Conservation (phyloP, 1,140 invertebrate genomes). For the Aphis craccivora region DNA sequence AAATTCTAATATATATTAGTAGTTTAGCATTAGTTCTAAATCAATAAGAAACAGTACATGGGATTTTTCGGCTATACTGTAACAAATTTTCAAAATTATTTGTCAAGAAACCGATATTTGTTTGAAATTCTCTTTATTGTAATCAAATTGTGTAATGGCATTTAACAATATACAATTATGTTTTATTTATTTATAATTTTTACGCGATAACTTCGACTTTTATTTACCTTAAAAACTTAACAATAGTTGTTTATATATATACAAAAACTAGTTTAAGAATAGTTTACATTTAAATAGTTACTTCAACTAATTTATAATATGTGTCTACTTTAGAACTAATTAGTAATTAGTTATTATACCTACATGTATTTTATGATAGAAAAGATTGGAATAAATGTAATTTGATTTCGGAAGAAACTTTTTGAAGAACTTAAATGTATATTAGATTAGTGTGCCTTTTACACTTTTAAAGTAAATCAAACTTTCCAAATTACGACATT, state of each 20-base stretch:
- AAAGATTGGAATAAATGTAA: neutral
- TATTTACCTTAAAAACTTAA: neutral
- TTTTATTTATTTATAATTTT: no score
- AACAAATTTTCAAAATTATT: no score
- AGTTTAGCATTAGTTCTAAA: no score
- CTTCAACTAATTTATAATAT: neutral
- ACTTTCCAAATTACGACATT: slow-evolving; percentile 24
- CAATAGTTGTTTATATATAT: neutral
- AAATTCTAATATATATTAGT: no score
- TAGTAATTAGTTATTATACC: neutral
- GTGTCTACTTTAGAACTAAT: neutral
- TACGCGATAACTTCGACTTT: neutral
- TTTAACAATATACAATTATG: no score
- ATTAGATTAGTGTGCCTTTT: neutral
- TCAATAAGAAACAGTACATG: no score
- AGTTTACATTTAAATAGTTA: neutral
- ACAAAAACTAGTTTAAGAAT: neutral
- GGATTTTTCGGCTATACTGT: no score
- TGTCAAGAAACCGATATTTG: no score
- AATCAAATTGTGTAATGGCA: no score
- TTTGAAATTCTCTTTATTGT: no score
- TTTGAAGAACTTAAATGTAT: neutral
- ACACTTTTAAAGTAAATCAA: slow-evolving; percentile 20
- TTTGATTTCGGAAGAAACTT: neutral
- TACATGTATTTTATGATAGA: neutral